Conservation (phyloP, 2,888 invertebrate genomes). For the Nebria salina region DNA sequence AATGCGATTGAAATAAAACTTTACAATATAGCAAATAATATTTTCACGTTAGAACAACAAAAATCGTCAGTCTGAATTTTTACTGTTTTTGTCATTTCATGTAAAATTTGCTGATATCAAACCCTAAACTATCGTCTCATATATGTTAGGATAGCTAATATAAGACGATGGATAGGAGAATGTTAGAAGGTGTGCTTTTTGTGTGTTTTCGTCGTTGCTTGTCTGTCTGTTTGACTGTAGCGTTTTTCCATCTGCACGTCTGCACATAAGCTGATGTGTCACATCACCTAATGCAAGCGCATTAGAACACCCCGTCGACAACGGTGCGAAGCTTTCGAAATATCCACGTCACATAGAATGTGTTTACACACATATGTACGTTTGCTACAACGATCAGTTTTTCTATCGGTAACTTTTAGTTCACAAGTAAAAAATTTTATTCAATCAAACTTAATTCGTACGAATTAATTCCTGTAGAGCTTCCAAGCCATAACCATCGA, state of each 20-base stretch:
- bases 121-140: background rate
- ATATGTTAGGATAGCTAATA: background rate
- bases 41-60: too few species aligned
- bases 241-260: constrained; percentile 7
- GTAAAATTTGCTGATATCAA: too few species aligned
- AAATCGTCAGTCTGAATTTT: too few species aligned
- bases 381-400: background rate
- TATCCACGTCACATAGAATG: constrained; percentile 13
- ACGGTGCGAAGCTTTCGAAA: background rate
- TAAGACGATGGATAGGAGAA: background rate
- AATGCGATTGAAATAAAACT: too few species aligned
- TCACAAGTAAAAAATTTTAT: background rate
- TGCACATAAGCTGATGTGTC: constrained; percentile 19
- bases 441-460: background rate
- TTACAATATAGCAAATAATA: too few species aligned
- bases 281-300: constrained; percentile 16
- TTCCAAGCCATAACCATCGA: too few species aligned
- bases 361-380: constrained; percentile 3
- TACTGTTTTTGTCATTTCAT: too few species aligned
- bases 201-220: background rate
- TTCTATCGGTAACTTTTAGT: background rate
- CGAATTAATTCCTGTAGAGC: background rate
- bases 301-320: background rate
- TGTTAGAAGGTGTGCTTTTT: background rate
- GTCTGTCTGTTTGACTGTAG: constrained; percentile 1